These are phyloP conservation scores for Leptinotarsa texana DNA, from an alignment of 1,140 invertebrate genomes.

Conservation along the genomic window DNA sequence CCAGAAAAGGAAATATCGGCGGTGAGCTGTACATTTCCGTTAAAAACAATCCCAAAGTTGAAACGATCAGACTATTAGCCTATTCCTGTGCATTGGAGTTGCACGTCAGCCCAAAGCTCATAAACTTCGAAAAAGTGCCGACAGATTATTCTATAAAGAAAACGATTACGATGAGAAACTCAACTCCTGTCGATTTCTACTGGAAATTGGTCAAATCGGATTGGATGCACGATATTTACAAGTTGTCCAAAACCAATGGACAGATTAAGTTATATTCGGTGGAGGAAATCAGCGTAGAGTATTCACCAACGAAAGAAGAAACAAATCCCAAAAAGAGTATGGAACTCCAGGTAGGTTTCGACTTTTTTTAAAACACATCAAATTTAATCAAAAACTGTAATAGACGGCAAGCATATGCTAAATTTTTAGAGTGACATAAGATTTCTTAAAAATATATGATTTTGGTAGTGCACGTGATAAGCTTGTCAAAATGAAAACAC, in stretches of 20 bases:
- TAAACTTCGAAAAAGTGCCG: conserved; percentile 45
- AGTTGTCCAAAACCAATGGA: conserved; percentile 36
- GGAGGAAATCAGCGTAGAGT: conserved; percentile 37
- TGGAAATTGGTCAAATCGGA: conserved; percentile 41
- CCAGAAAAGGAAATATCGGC: conserved; percentile 31
- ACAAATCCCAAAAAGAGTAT: conserved; percentile 35
- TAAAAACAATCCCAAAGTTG: conserved; percentile 48
- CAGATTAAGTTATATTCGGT: conserved; percentile 32
- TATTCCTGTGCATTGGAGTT: conserved; percentile 36
- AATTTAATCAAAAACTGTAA: not conserved
- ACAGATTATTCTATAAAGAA: conserved; percentile 34
- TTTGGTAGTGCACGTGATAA: too few relatives aligned
- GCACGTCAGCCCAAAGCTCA: conserved; percentile 37
- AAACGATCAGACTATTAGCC: conserved; percentile 9
- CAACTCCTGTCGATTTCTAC: conserved; percentile 37
- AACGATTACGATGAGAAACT: conserved; percentile 40
- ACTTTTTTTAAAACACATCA: too few relatives aligned
- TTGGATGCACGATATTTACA: conserved; percentile 32
- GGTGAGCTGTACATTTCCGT: conserved; percentile 37
- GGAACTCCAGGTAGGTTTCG: conserved; percentile 26
- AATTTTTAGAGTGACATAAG: not conserved
- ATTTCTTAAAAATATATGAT: too few relatives aligned
- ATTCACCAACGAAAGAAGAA: conserved; percentile 32
- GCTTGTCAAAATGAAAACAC: too few relatives aligned
- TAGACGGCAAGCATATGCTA: not conserved